Evolutionary conservation across 2,888 invertebrate species (phyloP), one percentile per base, ranked within the genome.

Genomic region (Scaeva pyrastri): DNA sequence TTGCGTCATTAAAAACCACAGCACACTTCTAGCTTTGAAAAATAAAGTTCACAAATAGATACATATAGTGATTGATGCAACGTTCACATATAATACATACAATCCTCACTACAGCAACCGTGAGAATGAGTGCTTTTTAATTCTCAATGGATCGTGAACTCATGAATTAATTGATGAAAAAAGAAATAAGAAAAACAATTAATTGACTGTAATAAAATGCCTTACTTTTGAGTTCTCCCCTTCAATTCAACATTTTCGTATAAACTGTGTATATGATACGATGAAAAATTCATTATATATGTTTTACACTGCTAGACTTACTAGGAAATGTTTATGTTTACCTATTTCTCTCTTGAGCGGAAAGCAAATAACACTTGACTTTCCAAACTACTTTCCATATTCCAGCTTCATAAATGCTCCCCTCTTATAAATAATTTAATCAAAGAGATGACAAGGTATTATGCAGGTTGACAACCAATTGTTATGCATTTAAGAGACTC

Each of bases 151-250:
- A 58, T 41, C 52, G 52, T 70, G 52, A 81, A 70, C 55, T 75
- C 55, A 70, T 64, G 43, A 55, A 62, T 62, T 80, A 80, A 70
- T 80, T 74, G 72, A 72, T 71, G 58, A 50, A 58, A 60, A 12
- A 1, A 56, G 39, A 12, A 26, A 58, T 36, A 12, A 58, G 19
- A 58, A 5, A 39, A 26, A 26, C 6, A 62, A n/a, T 10, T 43
- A 43, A 26, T 62, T 62, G 62, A 21, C 3, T 26, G 11, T 43
- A 43, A n/a, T 26, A 62, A 43, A 23, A 62, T 62, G 23, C 23
- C 31, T 11, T 1, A n/a, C 8, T 41, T 41, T 23, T 10, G 19
- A 60, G 12, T 12, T 39, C 19, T 19, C 58, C 56, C 41, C 60
- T 41, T 60, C 19, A 41, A 21, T 21, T 60, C 6, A 16, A 10